Conservation (phyloP, 2,888 invertebrate species). For the Polyommatus icarus region DNA sequence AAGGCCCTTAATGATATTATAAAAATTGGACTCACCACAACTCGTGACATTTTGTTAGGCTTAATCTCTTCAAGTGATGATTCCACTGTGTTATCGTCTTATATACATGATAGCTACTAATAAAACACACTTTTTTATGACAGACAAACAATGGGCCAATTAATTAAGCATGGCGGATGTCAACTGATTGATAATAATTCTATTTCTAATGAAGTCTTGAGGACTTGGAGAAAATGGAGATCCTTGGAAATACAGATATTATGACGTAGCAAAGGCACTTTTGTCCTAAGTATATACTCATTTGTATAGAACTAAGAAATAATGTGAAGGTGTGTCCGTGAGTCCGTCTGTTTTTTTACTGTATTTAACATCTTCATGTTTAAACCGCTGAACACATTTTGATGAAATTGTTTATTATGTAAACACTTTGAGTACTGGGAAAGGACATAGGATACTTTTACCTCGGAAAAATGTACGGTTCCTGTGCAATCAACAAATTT, state of each 20-base stretch:
- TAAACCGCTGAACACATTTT: no score
- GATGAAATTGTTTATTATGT: no score
- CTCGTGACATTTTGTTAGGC: background rate
- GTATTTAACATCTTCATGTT: no score
- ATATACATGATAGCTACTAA: constrained; percentile 2
- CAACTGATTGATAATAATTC: constrained; percentile 1
- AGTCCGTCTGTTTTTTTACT: no score
- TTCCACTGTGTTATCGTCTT: background rate
- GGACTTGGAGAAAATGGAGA: background rate
- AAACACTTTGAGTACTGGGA: no score
- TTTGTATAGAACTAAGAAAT: no score
- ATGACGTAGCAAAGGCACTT: background rate
- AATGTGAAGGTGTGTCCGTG: no score
- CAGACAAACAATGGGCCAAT: constrained; percentile 22
- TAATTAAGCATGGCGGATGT: constrained; percentile 20
- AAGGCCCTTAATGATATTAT: no score
- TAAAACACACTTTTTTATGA: constrained; percentile 18
- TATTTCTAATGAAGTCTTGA: background rate
- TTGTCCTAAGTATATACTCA: background rate
- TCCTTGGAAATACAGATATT: background rate
- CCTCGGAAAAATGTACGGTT: no score
- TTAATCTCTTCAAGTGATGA: background rate
- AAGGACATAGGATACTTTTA: no score
- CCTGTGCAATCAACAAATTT: no score
- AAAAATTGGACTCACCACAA: background rate